These are phyloP conservation scores for Chironomus riparius DNA, from an alignment of 2,888 invertebrate genomes.

Conservation along the genomic window DNA sequence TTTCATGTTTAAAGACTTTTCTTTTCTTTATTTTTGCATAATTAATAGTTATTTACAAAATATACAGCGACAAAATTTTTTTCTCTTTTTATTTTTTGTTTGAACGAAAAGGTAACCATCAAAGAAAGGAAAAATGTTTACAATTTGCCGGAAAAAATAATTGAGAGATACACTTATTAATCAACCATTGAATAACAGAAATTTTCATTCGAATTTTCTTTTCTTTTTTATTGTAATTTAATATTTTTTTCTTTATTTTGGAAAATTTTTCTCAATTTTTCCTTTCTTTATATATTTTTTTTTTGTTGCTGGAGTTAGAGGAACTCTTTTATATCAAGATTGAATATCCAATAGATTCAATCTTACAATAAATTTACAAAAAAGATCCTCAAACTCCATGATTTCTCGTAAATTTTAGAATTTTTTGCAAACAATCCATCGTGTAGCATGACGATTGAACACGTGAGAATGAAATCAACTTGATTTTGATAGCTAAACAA, in stretches of 20 bases:
- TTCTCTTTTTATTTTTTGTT: no score
- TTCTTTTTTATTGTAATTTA: neutral
- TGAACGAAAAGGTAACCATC: neutral
- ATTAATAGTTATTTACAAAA: slow-evolving; percentile 20
- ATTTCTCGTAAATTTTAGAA: no score
- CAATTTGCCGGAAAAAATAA: neutral
- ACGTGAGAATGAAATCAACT: no score
- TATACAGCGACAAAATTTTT: slow-evolving; percentile 24
- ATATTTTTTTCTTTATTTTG: neutral
- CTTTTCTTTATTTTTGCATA: slow-evolving; percentile 14
- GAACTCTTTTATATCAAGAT: neutral
- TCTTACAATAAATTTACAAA: no score
- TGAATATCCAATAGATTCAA: neutral
- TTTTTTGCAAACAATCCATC: no score
- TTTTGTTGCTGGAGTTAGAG: neutral
- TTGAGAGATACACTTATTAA: neutral
- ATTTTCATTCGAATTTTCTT: neutral
- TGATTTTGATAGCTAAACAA: no score
- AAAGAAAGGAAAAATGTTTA: neutral
- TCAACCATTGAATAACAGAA: neutral
- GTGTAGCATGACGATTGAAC: no score
- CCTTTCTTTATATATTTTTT: neutral
- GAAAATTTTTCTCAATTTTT: neutral
- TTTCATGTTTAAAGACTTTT: slow-evolving; percentile 23
- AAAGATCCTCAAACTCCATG: no score